Evolutionary conservation across 2,113 vertebrate genomes (phyloP).

Genomic region (Cathartes aura): DNA sequence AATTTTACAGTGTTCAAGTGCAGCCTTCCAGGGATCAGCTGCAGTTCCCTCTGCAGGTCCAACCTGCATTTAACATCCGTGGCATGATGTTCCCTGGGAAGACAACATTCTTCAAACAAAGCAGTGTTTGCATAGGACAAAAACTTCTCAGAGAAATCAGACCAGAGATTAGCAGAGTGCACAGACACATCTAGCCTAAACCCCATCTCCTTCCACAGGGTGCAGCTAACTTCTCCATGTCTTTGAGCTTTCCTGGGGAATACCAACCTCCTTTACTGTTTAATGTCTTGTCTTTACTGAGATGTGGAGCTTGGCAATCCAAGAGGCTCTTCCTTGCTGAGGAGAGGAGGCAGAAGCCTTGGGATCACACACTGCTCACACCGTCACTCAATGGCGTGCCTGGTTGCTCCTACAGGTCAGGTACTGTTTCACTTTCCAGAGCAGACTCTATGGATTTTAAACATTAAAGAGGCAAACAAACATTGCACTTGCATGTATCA

Average conservation of each 20-base stretch:
- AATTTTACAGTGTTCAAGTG: background rate
- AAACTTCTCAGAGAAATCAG: background rate
- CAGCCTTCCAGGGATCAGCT: background rate
- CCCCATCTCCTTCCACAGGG: background rate
- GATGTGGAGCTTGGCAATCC: background rate
- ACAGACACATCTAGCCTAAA: background rate
- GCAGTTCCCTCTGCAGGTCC: background rate
- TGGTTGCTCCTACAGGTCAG: background rate
- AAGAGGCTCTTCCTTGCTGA: background rate
- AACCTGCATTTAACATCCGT: background rate
- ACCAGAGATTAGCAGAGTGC: background rate
- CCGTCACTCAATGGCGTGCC: fast-evolving
- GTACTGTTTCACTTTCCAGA: background rate
- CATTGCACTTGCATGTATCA: background rate
- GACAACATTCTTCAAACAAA: background rate
- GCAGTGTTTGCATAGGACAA: background rate
- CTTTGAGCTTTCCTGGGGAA: background rate
- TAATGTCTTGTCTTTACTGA: background rate
- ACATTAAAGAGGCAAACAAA: constrained; percentile 35
- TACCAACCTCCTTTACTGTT: background rate
- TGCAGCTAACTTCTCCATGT: background rate
- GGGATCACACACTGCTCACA: background rate
- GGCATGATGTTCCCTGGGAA: background rate
- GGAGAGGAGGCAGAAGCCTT: background rate
- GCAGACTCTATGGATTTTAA: background rate